phyloP scores from a whole-genome alignment of 2,797 vertebrate genomes.

The Lepilemur septentrionalis region DNA sequence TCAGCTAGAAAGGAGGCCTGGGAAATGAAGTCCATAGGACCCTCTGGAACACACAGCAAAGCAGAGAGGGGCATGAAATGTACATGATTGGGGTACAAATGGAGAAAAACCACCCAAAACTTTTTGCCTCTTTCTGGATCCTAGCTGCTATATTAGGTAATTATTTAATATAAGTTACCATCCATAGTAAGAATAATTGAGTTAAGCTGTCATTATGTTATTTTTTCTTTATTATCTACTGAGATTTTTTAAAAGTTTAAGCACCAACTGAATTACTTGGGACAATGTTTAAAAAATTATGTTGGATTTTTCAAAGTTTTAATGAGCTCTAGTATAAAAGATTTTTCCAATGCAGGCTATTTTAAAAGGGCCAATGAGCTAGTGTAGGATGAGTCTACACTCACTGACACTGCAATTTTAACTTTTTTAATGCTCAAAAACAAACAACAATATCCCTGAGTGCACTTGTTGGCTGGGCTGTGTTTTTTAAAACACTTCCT shows the following conservation, averaged over 20 bases:
- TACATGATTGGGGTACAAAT: not conserved
- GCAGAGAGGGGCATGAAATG: not conserved
- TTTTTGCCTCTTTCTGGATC: constrained; percentile 8
- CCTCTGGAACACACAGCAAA: not conserved
- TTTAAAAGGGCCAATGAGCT: constrained; percentile 14
- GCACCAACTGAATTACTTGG: not conserved
- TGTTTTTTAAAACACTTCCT: constrained; percentile 49
- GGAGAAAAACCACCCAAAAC: not conserved
- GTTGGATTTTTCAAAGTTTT: constrained; percentile 9
- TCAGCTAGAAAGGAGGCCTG: not conserved
- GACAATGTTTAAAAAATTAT: constrained; percentile 6
- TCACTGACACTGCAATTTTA: constrained; percentile 40
- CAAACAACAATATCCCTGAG: constrained; percentile 14
- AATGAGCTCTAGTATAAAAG: not conserved
- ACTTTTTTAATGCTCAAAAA: constrained; percentile 39
- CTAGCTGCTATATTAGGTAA: not conserved
- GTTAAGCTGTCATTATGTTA: not conserved
- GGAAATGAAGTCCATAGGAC: not conserved
- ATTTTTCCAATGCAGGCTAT: constrained; percentile 22
- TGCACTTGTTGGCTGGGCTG: constrained; percentile 26
- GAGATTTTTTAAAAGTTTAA: constrained; percentile 4
- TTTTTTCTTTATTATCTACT: constrained; percentile 5
- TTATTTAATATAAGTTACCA: constrained; percentile 33
- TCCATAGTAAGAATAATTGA: constrained; percentile 19
- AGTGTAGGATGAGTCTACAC: not conserved